phyloP scores from a whole-genome alignment of 2,113 vertebrate genomes.

The Redunca redunca region DNA sequence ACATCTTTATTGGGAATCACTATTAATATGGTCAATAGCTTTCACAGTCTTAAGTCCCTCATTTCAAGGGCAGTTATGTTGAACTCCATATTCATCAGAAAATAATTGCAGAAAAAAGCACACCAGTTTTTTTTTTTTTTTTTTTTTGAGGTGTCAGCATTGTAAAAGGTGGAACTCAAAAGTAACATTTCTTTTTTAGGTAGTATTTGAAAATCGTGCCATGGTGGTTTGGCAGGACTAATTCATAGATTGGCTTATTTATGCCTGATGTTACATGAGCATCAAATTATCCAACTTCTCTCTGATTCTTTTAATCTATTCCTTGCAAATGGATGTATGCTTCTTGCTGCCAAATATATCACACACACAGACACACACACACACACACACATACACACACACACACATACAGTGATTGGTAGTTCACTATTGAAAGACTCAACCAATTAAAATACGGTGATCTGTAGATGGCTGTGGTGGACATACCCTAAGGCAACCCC shows the following conservation, averaged over 20 bases:
- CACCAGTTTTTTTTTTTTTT: background rate
- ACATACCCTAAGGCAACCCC: background rate
- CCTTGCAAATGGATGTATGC: background rate
- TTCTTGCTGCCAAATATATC: background rate
- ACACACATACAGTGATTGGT: background rate
- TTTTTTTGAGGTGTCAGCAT: background rate
- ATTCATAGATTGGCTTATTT: background rate
- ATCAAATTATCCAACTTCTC: background rate
- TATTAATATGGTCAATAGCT: background rate
- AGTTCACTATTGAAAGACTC: background rate
- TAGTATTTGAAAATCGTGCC: slow-evolving; percentile 7
- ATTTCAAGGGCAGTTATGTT: slow-evolving; percentile 46
- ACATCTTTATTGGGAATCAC: slow-evolving; percentile 26
- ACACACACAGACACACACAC: background rate
- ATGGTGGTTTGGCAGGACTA: background rate
- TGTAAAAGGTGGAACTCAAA: background rate
- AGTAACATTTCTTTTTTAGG: background rate
- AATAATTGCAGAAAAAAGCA: slow-evolving; percentile 33
- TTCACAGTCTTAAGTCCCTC: slow-evolving; percentile 20
- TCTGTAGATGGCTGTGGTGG: background rate
- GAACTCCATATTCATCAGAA: slow-evolving; percentile 2
- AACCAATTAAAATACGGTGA: background rate
- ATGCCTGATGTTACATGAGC: background rate
- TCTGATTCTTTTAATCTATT: background rate
- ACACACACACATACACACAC: background rate